Percentiles rank a stretch among this genome's conserved stretches.
These are phyloP conservation scores for Amphilophus citrinellus DNA, from an alignment of 2,113 vertebrate genomes.

Conservation along the genomic window DNA sequence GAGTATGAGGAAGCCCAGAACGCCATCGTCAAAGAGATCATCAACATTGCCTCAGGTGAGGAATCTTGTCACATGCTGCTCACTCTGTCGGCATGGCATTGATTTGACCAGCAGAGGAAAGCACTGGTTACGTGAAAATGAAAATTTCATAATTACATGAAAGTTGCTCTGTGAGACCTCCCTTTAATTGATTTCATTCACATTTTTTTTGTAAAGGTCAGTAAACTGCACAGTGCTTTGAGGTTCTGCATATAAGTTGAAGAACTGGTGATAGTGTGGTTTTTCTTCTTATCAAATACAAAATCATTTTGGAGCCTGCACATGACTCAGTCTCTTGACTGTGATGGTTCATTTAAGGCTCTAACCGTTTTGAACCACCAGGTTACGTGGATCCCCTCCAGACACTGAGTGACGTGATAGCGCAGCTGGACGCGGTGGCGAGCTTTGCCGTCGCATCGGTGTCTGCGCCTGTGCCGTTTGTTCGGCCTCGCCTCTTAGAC, in stretches of 20 bases:
- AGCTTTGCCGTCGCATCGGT: constrained; percentile 92
- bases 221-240: background rate
- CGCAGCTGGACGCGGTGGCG: constrained; percentile 89
- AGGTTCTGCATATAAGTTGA: background rate
- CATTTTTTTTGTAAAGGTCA: background rate
- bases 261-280: background rate
- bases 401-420: constrained; percentile 89
- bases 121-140: background rate
- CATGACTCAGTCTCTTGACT: background rate
- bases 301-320: background rate
- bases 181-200: constrained; percentile 16
- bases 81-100: background rate
- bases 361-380: constrained; percentile 47
- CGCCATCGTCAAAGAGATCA: constrained; percentile 97
- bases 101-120: background rate
- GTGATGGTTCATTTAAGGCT: background rate
- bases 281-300: background rate
- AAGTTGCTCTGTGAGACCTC: background rate
- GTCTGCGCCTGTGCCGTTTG: constrained; percentile 88
- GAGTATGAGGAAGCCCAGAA: constrained; percentile 97
- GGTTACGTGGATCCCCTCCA: constrained; percentile 97
- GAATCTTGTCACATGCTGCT: constrained; percentile 23
- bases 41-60: constrained; percentile 95
- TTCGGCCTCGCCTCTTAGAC: constrained; percentile 87
- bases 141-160: background rate